Percentiles rank a stretch among this genome's conserved stretches.
Evolutionary conservation across 1,140 invertebrate species (phyloP).

Genomic region (Zaprionus kolodkinae): DNA sequence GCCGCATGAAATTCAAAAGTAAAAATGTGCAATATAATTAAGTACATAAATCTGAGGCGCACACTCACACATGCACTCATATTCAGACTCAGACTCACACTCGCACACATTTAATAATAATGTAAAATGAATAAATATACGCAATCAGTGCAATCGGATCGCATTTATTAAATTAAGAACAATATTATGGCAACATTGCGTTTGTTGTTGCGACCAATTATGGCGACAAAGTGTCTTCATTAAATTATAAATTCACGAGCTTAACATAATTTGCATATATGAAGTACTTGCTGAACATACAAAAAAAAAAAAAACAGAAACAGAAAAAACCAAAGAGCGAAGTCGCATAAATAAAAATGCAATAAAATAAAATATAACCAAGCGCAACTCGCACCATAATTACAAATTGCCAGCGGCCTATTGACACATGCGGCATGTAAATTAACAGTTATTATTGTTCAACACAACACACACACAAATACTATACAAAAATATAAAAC

Average conservation of each 20-base stretch:
- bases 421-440: conserved; percentile 78
- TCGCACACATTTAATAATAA: conserved; percentile 40
- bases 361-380: conserved; percentile 30
- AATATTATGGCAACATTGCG: conserved; percentile 66
- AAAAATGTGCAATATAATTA: conserved; percentile 39
- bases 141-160: conserved; percentile 61
- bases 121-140: conserved; percentile 36
- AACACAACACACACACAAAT: conserved; percentile 32
- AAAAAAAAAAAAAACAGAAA: conserved; percentile 13
- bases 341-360: conserved; percentile 27
- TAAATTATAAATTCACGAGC: conserved; percentile 82
- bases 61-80: not conserved
- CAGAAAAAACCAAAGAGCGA: conserved; percentile 10
- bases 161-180: conserved; percentile 81
- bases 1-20: conserved; percentile 30
- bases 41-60: conserved; percentile 8
- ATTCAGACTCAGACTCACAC: not conserved
- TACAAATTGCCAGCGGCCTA: conserved; percentile 70
- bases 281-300: conserved; percentile 69
- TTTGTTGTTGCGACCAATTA: conserved; percentile 66
- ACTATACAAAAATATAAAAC: conserved; percentile 2
- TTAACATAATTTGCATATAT: conserved; percentile 82
- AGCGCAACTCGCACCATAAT: conserved; percentile 50
- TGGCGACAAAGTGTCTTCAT: conserved; percentile 81
- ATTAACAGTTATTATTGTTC: conserved; percentile 73